phyloP scores from a whole-genome alignment of 1,140 invertebrate species.

The Eurosta solidaginis region DNA sequence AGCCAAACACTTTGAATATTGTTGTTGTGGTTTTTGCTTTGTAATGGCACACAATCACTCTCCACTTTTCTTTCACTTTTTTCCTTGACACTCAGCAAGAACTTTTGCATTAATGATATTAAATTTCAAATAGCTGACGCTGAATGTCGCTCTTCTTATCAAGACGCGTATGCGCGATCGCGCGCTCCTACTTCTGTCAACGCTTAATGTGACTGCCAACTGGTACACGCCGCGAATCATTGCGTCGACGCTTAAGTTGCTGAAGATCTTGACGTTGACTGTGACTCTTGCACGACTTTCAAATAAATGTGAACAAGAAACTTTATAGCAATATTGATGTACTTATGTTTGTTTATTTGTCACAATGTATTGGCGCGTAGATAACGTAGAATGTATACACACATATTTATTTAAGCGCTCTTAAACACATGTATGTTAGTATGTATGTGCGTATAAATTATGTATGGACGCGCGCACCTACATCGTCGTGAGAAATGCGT shows the following conservation, averaged over 20 bases:
- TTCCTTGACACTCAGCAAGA: neutral
- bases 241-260: neutral
- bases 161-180: neutral
- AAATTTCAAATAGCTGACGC: slow-evolving; percentile 1
- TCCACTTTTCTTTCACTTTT: neutral
- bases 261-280: neutral
- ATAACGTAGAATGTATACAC: neutral
- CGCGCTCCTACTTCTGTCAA: neutral
- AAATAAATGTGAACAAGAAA: neutral
- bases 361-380: neutral
- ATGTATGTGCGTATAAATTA: neutral
- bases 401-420: neutral
- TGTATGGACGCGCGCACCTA: neutral
- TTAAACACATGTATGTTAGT: too few species aligned
- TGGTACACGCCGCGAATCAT: neutral
- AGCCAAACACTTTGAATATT: slow-evolving; percentile 8
- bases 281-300: neutral
- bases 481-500: neutral
- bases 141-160: neutral
- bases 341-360: neutral
- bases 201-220: neutral
- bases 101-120: neutral
- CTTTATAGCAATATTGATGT: neutral
- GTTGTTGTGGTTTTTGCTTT: neutral
- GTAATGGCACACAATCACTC: slow-evolving; percentile 1